These are phyloP conservation scores for Grus americana DNA, from an alignment of 2,113 vertebrate genomes.

Conservation along the genomic window DNA sequence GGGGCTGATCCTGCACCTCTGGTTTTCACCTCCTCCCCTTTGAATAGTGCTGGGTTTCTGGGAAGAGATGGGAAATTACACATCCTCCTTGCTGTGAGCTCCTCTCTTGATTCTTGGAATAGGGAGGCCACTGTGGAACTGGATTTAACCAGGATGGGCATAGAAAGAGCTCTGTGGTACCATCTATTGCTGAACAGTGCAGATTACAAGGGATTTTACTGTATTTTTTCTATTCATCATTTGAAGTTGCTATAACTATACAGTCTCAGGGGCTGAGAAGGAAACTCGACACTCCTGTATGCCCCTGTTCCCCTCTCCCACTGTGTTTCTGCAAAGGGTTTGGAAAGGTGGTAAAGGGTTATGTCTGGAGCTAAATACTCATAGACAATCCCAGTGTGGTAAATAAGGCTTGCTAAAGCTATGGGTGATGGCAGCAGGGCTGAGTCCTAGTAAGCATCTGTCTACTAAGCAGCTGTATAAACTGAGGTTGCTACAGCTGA, in stretches of 20 bases:
- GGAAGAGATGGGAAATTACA: not conserved
- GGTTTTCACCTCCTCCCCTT: not conserved
- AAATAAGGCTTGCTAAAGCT: not conserved
- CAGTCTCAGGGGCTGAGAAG: not conserved
- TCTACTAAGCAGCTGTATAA: not conserved
- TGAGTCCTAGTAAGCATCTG: not conserved
- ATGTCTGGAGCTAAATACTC: not conserved
- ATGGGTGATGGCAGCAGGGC: not conserved
- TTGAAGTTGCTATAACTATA: not conserved
- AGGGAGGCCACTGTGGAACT: not conserved
- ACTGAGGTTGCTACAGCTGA: not conserved
- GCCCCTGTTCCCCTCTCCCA: not conserved
- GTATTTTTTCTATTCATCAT: not conserved
- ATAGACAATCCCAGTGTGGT: not conserved
- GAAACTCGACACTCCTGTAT: not conserved
- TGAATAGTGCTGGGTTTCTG: not conserved
- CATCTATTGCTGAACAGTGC: not conserved
- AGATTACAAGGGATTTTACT: not conserved
- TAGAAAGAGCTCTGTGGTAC: not conserved
- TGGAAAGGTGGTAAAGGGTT: not conserved
- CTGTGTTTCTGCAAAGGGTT: not conserved
- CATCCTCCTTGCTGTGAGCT: not conserved
- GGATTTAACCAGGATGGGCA: not conserved
- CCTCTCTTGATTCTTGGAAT: not conserved
- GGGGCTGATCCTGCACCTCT: not conserved